Evolutionary conservation across 2,888 invertebrate species (phyloP).

Genomic region (Dichetophora obliterata): DNA sequence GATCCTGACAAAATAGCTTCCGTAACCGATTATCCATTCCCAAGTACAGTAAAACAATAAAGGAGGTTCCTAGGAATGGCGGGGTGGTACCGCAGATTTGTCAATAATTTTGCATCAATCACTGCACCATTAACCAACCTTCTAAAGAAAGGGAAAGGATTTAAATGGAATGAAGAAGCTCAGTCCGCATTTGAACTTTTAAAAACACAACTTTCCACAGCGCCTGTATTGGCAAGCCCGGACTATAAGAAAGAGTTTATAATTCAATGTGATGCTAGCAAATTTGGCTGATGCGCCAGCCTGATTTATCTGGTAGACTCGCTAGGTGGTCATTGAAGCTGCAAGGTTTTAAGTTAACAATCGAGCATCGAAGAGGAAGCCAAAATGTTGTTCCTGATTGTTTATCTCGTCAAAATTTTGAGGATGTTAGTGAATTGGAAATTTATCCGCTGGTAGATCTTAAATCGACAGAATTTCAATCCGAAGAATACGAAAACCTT

Average conservation of each 20-base stretch:
- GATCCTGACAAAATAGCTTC: too few relatives aligned
- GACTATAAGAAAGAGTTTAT: slow-evolving; percentile 41
- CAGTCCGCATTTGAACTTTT: slow-evolving; percentile 27
- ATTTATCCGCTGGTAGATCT: background rate
- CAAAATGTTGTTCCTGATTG: too few relatives aligned
- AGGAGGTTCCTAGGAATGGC: slow-evolving; percentile 48
- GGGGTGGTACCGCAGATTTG: slow-evolving; percentile 47
- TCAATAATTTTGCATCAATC: slow-evolving; percentile 41
- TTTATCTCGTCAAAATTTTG: too few relatives aligned
- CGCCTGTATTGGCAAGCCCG: slow-evolving; percentile 34
- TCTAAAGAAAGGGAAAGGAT: slow-evolving; percentile 27
- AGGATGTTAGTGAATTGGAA: background rate
- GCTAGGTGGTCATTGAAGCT: slow-evolving; percentile 2
- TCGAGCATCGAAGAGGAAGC: too few relatives aligned
- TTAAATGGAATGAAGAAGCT: slow-evolving; percentile 24
- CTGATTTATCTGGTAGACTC: background rate
- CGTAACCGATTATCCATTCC: too few relatives aligned
- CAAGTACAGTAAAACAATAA: too few relatives aligned
- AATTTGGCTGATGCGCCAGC: slow-evolving; percentile 28
- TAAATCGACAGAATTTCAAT: slow-evolving; percentile 19
- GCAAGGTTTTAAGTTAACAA: background rate
- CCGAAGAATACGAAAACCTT: slow-evolving; percentile 1
- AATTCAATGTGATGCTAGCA: slow-evolving; percentile 40
- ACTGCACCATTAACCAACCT: slow-evolving; percentile 44
- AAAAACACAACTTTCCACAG: slow-evolving; percentile 29